Evolutionary conservation across 1,140 invertebrate genomes (phyloP).

Genomic region (Eciton burchellii): DNA sequence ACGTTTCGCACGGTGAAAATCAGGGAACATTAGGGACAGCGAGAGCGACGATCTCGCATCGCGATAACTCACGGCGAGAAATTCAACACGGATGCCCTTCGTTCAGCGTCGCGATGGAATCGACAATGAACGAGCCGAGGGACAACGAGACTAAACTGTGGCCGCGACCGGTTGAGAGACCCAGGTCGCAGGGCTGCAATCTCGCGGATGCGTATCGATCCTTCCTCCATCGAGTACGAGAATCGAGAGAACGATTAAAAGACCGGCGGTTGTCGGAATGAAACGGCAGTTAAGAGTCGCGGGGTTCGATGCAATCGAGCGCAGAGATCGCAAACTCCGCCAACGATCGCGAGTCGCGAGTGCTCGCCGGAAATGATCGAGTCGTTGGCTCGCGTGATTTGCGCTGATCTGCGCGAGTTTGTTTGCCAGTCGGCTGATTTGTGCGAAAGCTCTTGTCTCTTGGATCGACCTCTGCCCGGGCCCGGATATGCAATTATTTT

Average conservation of each 20-base stretch:
- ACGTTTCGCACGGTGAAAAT: background rate
- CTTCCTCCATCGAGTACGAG: background rate
- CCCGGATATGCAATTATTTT: constrained; percentile 57
- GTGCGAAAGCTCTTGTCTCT: constrained; percentile 30
- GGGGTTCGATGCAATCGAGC: constrained; percentile 19
- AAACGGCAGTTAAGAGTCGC: constrained; percentile 34
- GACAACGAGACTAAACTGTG: constrained; percentile 22
- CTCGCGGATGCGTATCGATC: constrained; percentile 31
- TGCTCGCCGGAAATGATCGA: constrained; percentile 32
- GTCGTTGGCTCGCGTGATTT: constrained; percentile 39
- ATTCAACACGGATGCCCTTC: too few species aligned
- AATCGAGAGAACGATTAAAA: background rate
- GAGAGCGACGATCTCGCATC: background rate
- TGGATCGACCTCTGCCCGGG: background rate
- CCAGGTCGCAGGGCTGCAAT: constrained; percentile 35
- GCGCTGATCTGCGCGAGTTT: background rate
- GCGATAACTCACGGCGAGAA: background rate
- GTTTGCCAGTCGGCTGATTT: constrained; percentile 15
- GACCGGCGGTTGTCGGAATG: background rate
- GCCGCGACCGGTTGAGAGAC: background rate
- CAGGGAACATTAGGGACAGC: background rate
- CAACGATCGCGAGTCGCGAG: constrained; percentile 51
- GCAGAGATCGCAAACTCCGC: constrained; percentile 11
- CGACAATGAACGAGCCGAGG: constrained; percentile 14
- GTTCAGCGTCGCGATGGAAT: background rate